Conservation (phyloP, 1,140 invertebrate species). For the Brachystomella parvula region DNA sequence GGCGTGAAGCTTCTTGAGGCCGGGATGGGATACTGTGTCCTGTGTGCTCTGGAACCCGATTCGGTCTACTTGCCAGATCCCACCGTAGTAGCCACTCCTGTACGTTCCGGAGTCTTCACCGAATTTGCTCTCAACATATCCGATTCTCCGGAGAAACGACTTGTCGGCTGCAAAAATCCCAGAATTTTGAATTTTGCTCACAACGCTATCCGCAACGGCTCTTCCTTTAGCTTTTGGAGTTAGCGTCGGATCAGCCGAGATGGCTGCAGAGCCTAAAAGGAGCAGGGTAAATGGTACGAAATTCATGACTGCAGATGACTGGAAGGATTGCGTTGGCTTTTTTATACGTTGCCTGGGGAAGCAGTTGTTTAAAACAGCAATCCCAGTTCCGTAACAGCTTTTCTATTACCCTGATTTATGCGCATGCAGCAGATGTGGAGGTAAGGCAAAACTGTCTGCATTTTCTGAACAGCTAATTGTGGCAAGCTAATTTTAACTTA, state of each 20-base stretch:
- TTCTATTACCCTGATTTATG: too few relatives aligned
- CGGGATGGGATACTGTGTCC: neutral
- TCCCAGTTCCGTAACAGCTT: too few relatives aligned
- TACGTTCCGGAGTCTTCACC: slow-evolving; percentile 1
- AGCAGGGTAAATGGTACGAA: neutral
- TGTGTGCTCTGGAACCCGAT: neutral
- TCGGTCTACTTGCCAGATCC: neutral
- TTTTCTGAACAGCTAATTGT: too few relatives aligned
- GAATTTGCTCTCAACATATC: slow-evolving; percentile 9
- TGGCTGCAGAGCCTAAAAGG: neutral
- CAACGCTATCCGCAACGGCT: slow-evolving; percentile 12
- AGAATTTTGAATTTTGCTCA: neutral
- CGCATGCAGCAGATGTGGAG: too few relatives aligned
- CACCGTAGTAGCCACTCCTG: neutral
- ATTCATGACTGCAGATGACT: neutral
- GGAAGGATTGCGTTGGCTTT: neutral
- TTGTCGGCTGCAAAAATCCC: slow-evolving; percentile 38
- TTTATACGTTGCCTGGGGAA: too few relatives aligned
- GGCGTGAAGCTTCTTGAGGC: neutral
- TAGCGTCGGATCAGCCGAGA: neutral
- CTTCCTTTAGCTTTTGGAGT: neutral
- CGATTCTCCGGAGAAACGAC: neutral
- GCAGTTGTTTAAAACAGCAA: too few relatives aligned
- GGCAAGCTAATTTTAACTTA: too few relatives aligned
- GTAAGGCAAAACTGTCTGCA: too few relatives aligned